phyloP scores from a whole-genome alignment of 1,140 invertebrate species.

The Hypsibius dujardini region DNA sequence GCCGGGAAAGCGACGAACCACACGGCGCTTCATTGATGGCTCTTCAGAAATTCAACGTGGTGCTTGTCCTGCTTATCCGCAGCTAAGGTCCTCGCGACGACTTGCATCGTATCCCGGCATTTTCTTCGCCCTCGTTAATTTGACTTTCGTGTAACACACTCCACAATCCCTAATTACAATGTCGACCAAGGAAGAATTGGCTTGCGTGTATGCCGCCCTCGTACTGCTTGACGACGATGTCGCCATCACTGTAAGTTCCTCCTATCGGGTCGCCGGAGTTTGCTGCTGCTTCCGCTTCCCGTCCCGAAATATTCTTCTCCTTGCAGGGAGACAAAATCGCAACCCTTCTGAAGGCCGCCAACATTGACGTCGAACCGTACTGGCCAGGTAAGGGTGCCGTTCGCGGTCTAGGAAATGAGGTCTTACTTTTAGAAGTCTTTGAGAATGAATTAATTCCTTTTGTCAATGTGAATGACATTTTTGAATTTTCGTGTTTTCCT shows the following conservation, averaged over 20 bases:
- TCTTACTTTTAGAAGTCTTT: too few species aligned
- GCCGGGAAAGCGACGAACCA: too few species aligned
- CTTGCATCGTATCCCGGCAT: constrained; percentile 46
- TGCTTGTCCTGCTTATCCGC: constrained; percentile 58
- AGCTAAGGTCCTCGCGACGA: constrained; percentile 70
- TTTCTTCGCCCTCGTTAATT: constrained; percentile 24
- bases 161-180: constrained; percentile 40
- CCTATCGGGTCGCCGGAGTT: not conserved
- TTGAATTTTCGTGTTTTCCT: too few species aligned
- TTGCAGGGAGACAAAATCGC: constrained; percentile 85
- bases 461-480: too few species aligned
- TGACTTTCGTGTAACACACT: constrained; percentile 25
- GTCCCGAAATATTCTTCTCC: constrained; percentile 21
- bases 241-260: constrained; percentile 74
- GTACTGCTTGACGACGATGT: constrained; percentile 93
- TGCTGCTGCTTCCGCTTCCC: not conserved
- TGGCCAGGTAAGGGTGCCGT: constrained; percentile 54
- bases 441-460: too few species aligned
- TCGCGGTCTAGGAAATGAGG: too few species aligned
- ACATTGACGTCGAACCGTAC: constrained; percentile 89
- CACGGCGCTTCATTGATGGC: too few species aligned
- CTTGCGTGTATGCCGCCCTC: constrained; percentile 87
- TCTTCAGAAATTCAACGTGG: constrained; percentile 25
- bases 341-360: constrained; percentile 87
- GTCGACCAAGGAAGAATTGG: constrained; percentile 76